Base-by-base conservation (phyloP, 2,797 vertebrate genomes). In the Thaleichthys pacificus region DNA sequence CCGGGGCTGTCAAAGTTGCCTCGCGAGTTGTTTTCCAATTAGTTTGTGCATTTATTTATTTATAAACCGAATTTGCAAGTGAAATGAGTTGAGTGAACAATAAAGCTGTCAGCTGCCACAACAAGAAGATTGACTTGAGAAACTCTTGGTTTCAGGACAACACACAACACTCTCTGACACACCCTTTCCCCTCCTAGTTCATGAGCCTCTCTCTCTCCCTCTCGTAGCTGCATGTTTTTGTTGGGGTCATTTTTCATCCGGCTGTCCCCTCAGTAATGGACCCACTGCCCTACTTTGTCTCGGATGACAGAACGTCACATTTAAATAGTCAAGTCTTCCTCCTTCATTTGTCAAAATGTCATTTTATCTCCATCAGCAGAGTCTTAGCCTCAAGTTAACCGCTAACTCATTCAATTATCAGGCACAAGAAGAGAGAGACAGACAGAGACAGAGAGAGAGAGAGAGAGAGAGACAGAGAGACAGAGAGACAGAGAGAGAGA, bases 251-350 rank as follows among this genome's bases (percentile, higher is more conserved):
- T 61, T 68, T 62, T 19, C 61, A 35, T 17, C 28, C 30, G 0
- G 22, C 24, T 8, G 30, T 77, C 47, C 57, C 32, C 69, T 28
- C 71, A 70, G 11, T 42, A 42, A 11, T 42, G 38, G 38, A 42
- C 71, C 71, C 68, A 32, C 67, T 69, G 76, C 78, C 80, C 79
- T 70, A 75, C 80, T 85, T 79, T 86, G 57, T 71, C 68, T 66
- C 71, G 35, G 61, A 54, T 70, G 69, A 80, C 84, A 78, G 85
- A 76, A 66, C 82, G 81, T 76, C 51, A 72, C 78, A 69, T 81
- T 87, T 83, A 83, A 86, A 82, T 78, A 74, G 75, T 80, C 83
- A 85, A 85, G 81, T 82, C 83, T 88, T 78, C 88, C 85, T 80
- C 85, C 83, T 84, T 85, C 74, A 82, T 86, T 85, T 80, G 84